Evolutionary conservation across 1,140 invertebrate species (phyloP).

Genomic region (Drosophila sturtevanti): DNA sequence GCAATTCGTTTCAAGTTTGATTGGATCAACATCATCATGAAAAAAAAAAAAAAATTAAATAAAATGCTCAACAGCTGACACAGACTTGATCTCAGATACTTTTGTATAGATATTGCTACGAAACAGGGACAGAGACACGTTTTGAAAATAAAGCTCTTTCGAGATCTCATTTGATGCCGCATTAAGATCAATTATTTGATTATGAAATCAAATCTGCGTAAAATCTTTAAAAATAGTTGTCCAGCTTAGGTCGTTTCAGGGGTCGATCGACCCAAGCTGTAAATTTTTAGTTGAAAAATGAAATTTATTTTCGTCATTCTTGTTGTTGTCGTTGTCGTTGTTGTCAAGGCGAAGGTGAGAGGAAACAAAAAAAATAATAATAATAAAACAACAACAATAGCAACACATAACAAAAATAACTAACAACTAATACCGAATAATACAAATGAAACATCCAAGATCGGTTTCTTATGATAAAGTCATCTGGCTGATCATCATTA

Average conservation of each 20-base stretch:
- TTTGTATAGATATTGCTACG: neutral
- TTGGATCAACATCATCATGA: constrained; percentile 54
- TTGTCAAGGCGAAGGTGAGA: constrained; percentile 38
- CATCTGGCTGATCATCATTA: constrained; percentile 25
- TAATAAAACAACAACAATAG: constrained; percentile 43
- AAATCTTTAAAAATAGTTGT: constrained; percentile 77
- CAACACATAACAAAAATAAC: constrained; percentile 3
- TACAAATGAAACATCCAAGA: constrained; percentile 24
- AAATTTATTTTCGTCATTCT: constrained; percentile 12
- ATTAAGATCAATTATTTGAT: constrained; percentile 83
- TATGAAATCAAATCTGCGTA: constrained; percentile 79
- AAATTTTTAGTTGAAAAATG: constrained; percentile 35
- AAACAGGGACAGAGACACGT: neutral
- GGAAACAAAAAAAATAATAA: too few relatives aligned
- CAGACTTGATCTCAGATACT: constrained; percentile 34
- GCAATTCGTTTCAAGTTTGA: constrained; percentile 76
- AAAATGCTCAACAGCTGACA: constrained; percentile 60
- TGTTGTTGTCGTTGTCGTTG: constrained; percentile 6
- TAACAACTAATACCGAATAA: neutral
- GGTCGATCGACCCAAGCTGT: constrained; percentile 35
- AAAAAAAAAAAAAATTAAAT: neutral
- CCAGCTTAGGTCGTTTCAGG: constrained; percentile 44
- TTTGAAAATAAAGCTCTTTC: constrained; percentile 36
- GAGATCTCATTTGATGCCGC: constrained; percentile 69
- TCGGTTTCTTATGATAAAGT: constrained; percentile 60